phyloP scores from a whole-genome alignment of 2,113 vertebrate genomes.

The Scalopus aquaticus region DNA sequence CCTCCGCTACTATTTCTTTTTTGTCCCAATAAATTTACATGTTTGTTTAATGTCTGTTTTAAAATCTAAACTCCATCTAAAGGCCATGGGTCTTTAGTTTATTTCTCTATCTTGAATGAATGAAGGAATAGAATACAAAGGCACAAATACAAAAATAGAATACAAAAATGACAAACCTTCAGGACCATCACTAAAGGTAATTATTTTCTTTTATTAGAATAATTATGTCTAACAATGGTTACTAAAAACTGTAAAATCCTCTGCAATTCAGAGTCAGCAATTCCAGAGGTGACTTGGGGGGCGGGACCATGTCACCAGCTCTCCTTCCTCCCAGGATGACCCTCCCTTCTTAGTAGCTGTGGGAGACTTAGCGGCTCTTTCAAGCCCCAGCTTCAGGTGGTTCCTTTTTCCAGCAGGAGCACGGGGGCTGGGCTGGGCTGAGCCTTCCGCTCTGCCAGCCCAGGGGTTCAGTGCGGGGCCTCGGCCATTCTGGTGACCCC shows the following conservation, averaged over 20 bases:
- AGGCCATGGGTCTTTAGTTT: not conserved
- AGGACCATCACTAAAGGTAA: no score
- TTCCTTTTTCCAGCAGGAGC: no score
- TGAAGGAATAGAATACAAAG: not conserved
- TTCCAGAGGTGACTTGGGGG: not conserved
- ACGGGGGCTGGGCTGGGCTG: no score
- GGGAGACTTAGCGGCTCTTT: not conserved
- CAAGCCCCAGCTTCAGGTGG: no score
- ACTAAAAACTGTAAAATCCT: not conserved
- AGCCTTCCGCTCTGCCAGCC: no score
- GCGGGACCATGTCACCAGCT: not conserved
- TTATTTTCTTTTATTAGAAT: not conserved
- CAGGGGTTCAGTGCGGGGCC: no score
- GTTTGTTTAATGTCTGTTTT: not conserved
- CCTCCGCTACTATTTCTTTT: not conserved
- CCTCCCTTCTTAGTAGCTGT: not conserved
- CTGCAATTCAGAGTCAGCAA: not conserved
- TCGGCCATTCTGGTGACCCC: no score
- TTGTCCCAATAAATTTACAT: not conserved
- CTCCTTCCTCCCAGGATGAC: not conserved
- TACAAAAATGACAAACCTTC: no score
- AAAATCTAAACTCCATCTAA: not conserved
- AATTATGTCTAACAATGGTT: not conserved
- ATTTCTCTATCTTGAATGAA: no score
- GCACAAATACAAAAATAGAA: no score